These are phyloP conservation scores for Gymnocephalus cernua DNA, from an alignment of 2,113 vertebrate species.

Conservation along the genomic window DNA sequence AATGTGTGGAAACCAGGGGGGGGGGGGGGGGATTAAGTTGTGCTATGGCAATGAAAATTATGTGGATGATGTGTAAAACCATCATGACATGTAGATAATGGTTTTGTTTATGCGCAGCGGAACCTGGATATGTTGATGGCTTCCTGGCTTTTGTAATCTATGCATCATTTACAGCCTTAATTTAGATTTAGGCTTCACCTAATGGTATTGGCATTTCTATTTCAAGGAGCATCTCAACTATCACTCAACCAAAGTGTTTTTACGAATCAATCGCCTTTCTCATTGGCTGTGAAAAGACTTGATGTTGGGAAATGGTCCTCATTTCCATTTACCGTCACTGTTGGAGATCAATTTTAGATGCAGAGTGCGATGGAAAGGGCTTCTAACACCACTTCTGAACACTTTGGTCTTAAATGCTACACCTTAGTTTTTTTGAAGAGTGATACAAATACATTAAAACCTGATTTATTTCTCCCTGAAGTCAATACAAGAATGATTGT, in stretches of 20 bases:
- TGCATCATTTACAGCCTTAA: conserved; percentile 40
- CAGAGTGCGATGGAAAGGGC: neutral
- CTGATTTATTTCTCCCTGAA: neutral
- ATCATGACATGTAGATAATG: neutral
- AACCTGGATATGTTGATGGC: neutral
- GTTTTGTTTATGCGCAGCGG: neutral
- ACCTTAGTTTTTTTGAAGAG: conserved; percentile 5
- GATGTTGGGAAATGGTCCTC: conserved; percentile 40
- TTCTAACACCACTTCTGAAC: neutral
- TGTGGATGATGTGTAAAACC: neutral
- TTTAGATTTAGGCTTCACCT: neutral
- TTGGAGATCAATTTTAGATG: conserved; percentile 14
- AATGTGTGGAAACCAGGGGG: neutral
- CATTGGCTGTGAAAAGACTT: conserved; percentile 32
- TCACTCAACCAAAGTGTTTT: conserved; percentile 26
- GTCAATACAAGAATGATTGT: neutral
- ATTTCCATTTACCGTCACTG: conserved; percentile 3
- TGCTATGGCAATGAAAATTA: neutral
- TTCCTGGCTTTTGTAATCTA: conserved; percentile 12
- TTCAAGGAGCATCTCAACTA: conserved; percentile 27
- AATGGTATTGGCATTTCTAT: conserved; percentile 42
- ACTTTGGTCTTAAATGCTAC: neutral
- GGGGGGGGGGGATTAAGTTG: neutral
- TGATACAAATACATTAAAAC: neutral
- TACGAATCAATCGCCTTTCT: conserved; percentile 39